Evolutionary conservation across 2,797 vertebrate species (phyloP), one percentile per base, ranked within the genome.

Genomic region (Hypotaenidia philippensis): DNA sequence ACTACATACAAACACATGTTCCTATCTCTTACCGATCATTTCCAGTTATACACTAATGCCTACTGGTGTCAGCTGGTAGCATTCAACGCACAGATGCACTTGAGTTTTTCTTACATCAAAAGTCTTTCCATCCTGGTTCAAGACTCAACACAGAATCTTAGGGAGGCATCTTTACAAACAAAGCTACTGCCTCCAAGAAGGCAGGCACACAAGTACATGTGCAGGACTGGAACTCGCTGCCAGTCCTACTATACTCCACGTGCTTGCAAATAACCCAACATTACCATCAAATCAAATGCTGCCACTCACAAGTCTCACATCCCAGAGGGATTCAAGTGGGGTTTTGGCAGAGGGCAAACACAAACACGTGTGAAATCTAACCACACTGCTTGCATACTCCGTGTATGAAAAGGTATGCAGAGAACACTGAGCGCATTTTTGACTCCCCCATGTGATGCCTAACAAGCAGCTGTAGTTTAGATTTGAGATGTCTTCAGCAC

Each of bases 141-240:
- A 69, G 41, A 36, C 38, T 36, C 57, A 38, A 40, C 60, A 44
- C 26, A 29, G 22, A 55, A 63, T 60, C 49, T 40, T 18, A 9
- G 10, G 25, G 13, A 83, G n/a, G 25, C 27, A n/a, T 9, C 60
- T 64, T 60, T 45, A 29, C 52, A 45, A 29, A 34, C 26, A 21
- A 11, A 77, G 6, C 36, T 5, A 11, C 44, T 11, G 11, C 13
- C 6, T 19, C 27, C 8, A 68, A 11, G n/a, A 9, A 6, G 2
- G 3, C 17, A 27, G 49, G 27, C 0, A 0, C 2, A 4, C 0
- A 0, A 47, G 26, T 3, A 27, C 0, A 1, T 31, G 45, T n/a
- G 53, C 55, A 34, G 63, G 27, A 47, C 22, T 27, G 34, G 45
- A n/a, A 19, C 11, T 55, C 1, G 0, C 26, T 79, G 4, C 26